Base-by-base conservation (phyloP, 2,797 vertebrate genomes). In the Percopsis omiscomaycus region DNA sequence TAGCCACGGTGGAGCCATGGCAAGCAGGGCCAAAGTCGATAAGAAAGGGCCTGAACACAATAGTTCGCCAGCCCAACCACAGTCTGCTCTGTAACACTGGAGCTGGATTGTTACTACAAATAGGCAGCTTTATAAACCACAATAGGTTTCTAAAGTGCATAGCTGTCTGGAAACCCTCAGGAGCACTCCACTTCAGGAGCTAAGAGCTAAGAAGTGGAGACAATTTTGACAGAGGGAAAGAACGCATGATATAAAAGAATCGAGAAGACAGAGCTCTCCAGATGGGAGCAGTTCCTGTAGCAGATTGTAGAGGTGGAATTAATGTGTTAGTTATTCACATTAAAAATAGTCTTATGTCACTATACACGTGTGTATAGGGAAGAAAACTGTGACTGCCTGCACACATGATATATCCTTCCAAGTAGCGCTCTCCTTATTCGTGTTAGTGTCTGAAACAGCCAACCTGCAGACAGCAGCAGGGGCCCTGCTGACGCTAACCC, bases 21-120 rank as follows among this genome's bases (percentile, higher is more conserved):
- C 81, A 77, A 84, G 72, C 61, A 61, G 61, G 68, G 71, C 55
- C 74, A 79, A 68, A 74, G 75, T 79, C 52, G 57, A 80, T 82
- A 84, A 84, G 69, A 55, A 60, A 68, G 44, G 42, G 32, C 51
- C n/a, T 27, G 63, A 76, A 79, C 78, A 15, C 78, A 15, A 48
- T 55, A 54, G 61, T 14, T 10, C 29, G 51, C 14, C 73, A 52
- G 68, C 45, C 70, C 64, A 59, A 59, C 61, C 68, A 54, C 67
- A 71, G 2, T 70, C 74, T 64, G 59, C 71, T 65, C 66, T 77
- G 63, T 55, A 64, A 61, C 59, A 57, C 54, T 69, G 61, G 61
- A 54, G 63, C 77, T 60, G 70, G 5, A 54, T 14, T 32, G 54
- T 63, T 61, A 62, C 66, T 12, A 54, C 55, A 71, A 71, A 74